Evolutionary conservation across 2,113 vertebrate genomes (phyloP), one percentile per base, ranked within the genome.

Genomic region (Pantherophis guttatus): DNA sequence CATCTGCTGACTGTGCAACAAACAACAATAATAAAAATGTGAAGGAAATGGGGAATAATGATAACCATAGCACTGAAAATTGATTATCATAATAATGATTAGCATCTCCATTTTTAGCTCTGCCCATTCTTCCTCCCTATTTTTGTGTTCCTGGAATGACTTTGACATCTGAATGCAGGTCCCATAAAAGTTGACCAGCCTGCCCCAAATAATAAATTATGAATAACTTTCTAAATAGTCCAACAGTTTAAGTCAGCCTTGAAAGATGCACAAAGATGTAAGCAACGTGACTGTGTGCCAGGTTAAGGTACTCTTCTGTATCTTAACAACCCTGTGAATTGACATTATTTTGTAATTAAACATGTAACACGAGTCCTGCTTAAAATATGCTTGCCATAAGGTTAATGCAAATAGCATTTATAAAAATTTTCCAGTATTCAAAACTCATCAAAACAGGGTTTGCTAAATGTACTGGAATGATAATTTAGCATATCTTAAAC

Each of bases 401-500:
- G 90, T 26, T 94, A 89, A 29, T 24, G 94, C 5, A n/a, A 12
- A 75, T 0, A 48, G 1, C 1, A 88, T 94, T 54, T 92, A 57
- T 48, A 88, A 89, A 13, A 86, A 59, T 2, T 33, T 59, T 3
- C 19, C 92, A 19, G 89, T 23, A 33, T 12, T 93, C 70, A 94
- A 65, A 89, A 91, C 75, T 94, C 93, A 93, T 9, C 44, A 90
- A 26, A 13, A 9, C 52, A 86, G 75, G 0, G 10, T 57, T 85
- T 85, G 52, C 59, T 86, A 50, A 94, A 58, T 94, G 70, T 8
- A 89, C n/a, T 91, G 55, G 55, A 91, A 81, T 53, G 21, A 91
- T 86, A 75, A 89, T 89, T 92, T 89, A 70, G 91, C 94, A 92
- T 13, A 19, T 94, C 92, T 86, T 55, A 90, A 52, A 57, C 87